A percentile compares a stretch with the other conserved stretches of the same genome.
phyloP scores from a whole-genome alignment of 2,888 invertebrate genomes.

The Rosalia funebris region DNA sequence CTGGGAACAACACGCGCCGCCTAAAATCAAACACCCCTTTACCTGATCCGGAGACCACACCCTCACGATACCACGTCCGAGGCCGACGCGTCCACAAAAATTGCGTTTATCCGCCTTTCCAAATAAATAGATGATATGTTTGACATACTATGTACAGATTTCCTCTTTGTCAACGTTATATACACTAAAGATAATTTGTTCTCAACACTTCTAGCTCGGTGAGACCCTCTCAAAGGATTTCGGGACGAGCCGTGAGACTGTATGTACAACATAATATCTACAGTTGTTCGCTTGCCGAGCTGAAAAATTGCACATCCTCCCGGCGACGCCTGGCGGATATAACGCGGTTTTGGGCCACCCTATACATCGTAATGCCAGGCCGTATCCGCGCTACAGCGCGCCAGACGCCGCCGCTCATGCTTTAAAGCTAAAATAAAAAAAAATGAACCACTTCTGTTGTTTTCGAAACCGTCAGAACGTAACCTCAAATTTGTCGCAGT shows the following conservation, averaged over 20 bases:
- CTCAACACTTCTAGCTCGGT: conserved; percentile 24
- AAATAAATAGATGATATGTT: conserved; percentile 47
- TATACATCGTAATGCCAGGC: too few species aligned
- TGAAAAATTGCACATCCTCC: conserved; percentile 45
- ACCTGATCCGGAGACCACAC: too few species aligned
- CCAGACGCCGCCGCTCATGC: conserved; percentile 18
- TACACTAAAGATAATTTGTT: conserved; percentile 35
- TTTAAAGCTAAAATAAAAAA: conserved; percentile 40
- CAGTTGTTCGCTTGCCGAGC: conserved; percentile 45
- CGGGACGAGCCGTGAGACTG: conserved; percentile 31
- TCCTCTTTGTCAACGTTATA: conserved; percentile 28
- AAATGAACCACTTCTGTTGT: conserved; percentile 17
- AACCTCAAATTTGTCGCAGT: conserved; percentile 5
- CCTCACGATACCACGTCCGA: too few species aligned
- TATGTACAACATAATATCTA: conserved; percentile 44
- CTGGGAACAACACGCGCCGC: too few species aligned
- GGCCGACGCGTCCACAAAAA: background rate
- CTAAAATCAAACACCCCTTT: too few species aligned
- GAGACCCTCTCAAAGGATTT: conserved; percentile 31
- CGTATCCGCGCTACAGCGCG: too few species aligned
- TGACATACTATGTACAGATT: conserved; percentile 45
- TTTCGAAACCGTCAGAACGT: conserved; percentile 15
- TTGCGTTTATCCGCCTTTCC: background rate
- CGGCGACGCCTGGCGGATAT: background rate
- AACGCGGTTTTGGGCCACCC: background rate